Base-by-base conservation (phyloP, 1,140 invertebrate genomes). In the Formica exsecta region DNA sequence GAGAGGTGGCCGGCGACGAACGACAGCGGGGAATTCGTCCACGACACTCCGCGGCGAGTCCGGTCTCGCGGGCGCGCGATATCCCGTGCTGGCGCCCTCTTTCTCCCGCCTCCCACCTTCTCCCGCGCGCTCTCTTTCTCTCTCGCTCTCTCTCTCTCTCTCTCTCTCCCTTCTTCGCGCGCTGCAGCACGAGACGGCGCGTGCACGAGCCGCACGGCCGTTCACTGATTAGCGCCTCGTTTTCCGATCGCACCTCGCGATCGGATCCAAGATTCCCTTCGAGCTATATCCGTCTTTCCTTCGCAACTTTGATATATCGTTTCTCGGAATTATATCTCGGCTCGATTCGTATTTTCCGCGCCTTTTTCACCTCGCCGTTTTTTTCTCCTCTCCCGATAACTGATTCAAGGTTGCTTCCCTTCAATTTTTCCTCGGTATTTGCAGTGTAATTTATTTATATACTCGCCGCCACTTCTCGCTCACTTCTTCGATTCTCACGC, bases 71-170 rank as follows among this genome's bases (percentile, higher is more conserved):
- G 57, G 62, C 59, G 79, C 80, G 86, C 74, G 87, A 66, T 86
- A 87, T 87, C 80, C 80, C 86, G 88, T 87, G 41, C 89, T 90
- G 86, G 89, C 90, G 90, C 90, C 87, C 90, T 87, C 87, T 88
- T 84, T 90, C 84, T 74, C 85, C 77, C 68, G 59, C 48, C 32
- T 11, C 44, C 71, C 71, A 73, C 80, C 59, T 48, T 73, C 29
- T 62, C 71, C 32, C 25, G 5, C 48, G 44, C 80, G 2, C 65
- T 32, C 77, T 22, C 29, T 68, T 44, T 62, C 19, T 29, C 59
- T 44, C 80, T 22, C 54, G 57, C 19, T 32, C 65, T 44, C 65
- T 25, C 29, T 68, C 48, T 19, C 61, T 54, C 70, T n/a, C 48
- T 19, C 4, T 41, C 75, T 66, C 51, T 9, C 29, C 32, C 48